A percentile compares a stretch with the other conserved stretches of the same genome.
These are phyloP conservation scores for Cephalopholis sonnerati DNA, from an alignment of 2,113 vertebrate genomes.

Conservation along the genomic window DNA sequence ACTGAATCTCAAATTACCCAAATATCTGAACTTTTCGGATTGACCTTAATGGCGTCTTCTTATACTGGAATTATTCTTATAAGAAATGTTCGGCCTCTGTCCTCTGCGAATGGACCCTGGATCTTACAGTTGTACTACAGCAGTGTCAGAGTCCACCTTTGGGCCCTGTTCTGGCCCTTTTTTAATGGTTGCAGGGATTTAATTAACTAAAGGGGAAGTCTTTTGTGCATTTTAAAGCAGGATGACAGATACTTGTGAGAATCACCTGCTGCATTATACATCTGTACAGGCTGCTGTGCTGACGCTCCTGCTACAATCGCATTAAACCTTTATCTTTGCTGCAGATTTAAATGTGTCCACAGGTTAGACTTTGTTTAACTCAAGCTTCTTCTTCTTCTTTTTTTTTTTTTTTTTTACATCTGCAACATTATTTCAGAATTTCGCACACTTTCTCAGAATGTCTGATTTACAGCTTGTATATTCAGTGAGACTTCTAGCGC, in stretches of 20 bases:
- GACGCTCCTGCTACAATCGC: background rate
- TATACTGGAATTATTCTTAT: background rate
- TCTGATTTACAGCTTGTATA: background rate
- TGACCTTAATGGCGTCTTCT: background rate
- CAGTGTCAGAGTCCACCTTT: background rate
- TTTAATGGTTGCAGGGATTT: conserved; percentile 4
- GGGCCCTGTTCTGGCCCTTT: background rate
- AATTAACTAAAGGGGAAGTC: background rate
- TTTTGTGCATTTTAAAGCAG: conserved; percentile 10
- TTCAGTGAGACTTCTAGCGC: background rate
- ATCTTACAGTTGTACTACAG: background rate
- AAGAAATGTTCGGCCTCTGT: background rate
- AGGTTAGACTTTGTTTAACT: background rate
- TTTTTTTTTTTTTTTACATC: background rate
- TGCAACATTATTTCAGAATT: background rate
- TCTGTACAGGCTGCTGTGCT: background rate
- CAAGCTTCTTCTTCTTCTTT: too few species aligned
- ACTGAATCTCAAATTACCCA: background rate
- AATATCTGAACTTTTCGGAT: background rate
- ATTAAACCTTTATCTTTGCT: background rate
- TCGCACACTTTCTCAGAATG: background rate
- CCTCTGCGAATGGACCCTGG: background rate
- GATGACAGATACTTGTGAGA: conserved; percentile 3
- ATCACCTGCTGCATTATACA: conserved; percentile 11
- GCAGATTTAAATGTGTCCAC: background rate